Evolutionary conservation across 2,113 vertebrate species (phyloP), one percentile per base, ranked within the genome.

Genomic region (Dolichotis patagonum): DNA sequence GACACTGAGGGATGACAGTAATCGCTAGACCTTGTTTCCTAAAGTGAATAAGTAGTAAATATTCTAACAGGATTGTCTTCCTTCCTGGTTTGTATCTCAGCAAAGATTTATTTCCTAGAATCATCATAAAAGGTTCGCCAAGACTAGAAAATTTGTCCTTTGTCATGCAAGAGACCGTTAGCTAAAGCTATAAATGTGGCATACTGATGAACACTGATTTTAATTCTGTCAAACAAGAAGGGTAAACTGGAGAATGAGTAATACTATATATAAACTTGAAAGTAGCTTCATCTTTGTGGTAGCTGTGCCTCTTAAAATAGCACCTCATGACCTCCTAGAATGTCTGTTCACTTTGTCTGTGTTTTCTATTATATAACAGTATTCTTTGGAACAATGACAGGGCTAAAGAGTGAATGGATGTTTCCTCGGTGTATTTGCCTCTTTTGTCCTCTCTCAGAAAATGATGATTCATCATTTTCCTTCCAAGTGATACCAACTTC

Each of bases 71-170:
- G 17, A 58, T 43, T 83, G 65, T 85, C 81, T 19, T 6, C 24
- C 17, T 26, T 2, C 22, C 10, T 90, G 81, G 81, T 88, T 56
- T 91, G 7, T 83, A 85, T 96, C 80, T 90, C 83, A 43, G 14
- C 60, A 91, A 94, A 97, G 38, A 65, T 58, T 69, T 92, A 3
- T 92, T 90, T 95, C 69, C 85, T 95, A 65, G 71, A 58, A 85
- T 94, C 41, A 20, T 88, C 71, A 73, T 30, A 73, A 95, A 38
- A 77, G 30, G 2, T 52, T 89, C 95, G 49, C 97, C 85, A 90
- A 87, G 85, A 65, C 85, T 38, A 63, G 77, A 92, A 85, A 95
- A 85, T 30, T 60, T 26, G 24, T 75, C 52, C 77, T 92, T 71
- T 49, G 69, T 88, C 85, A 4, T 2, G 22, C 26, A 35, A 58